Conservation (phyloP, 2,888 invertebrate species). For the Syrphus vitripennis region DNA sequence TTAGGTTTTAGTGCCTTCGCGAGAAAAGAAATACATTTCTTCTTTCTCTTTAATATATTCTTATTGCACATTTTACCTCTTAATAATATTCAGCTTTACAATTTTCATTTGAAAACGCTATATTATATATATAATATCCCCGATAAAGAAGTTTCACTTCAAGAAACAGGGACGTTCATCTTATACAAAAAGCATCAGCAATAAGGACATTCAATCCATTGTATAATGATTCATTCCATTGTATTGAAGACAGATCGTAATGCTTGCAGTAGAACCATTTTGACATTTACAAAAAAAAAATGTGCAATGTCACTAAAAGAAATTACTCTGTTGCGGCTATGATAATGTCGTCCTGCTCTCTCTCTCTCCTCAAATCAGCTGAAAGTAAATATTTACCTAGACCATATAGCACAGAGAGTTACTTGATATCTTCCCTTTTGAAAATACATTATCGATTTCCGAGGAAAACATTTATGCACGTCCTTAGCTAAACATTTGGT, state of each 20-base stretch:
- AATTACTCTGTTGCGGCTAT: neutral
- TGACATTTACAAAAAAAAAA: neutral
- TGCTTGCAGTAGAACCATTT: conserved; percentile 11
- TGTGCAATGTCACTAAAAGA: conserved; percentile 26
- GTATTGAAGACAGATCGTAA: neutral
- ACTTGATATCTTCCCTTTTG: conserved; percentile 15
- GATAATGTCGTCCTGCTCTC: neutral
- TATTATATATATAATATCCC: no score
- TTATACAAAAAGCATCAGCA: neutral
- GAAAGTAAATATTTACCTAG: conserved; percentile 52
- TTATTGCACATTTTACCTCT: no score
- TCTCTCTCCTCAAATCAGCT: neutral
- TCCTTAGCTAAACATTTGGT: conserved; percentile 2
- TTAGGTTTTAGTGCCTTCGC: no score
- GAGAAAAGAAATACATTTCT: no score
- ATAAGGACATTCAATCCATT: conserved; percentile 41
- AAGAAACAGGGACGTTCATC: neutral
- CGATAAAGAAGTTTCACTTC: no score
- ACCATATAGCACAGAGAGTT: neutral
- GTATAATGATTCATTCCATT: conserved; percentile 15
- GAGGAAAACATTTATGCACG: neutral
- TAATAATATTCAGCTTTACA: no score
- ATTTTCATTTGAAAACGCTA: no score
- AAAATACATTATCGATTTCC: conserved; percentile 33
- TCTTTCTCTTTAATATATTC: no score